phyloP scores from a whole-genome alignment of 2,797 vertebrate species.

The Oreochromis grahami region DNA sequence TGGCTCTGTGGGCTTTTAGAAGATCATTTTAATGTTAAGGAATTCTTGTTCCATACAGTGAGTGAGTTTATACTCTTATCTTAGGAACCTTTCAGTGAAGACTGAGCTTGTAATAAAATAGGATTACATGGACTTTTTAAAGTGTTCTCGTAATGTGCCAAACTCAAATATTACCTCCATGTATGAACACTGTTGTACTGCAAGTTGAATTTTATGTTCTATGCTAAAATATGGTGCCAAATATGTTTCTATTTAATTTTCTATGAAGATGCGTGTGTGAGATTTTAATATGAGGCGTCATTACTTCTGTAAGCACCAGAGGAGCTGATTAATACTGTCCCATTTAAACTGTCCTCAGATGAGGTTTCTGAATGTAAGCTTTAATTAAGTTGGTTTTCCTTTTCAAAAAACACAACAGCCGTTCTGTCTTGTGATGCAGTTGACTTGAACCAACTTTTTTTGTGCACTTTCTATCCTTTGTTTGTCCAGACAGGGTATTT shows the following conservation, averaged over 20 bases:
- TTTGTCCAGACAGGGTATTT: slow-evolving; percentile 70
- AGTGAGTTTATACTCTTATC: slow-evolving; percentile 23
- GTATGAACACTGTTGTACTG: slow-evolving; percentile 46
- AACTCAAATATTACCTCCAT: slow-evolving; percentile 67
- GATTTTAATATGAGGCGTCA: slow-evolving; percentile 34
- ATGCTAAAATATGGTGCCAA: slow-evolving; percentile 72
- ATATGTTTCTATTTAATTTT: slow-evolving; percentile 53
- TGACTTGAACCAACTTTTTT: slow-evolving; percentile 49
- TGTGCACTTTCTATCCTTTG: slow-evolving; percentile 64
- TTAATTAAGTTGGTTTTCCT: slow-evolving; percentile 20
- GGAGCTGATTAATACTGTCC: slow-evolving; percentile 8
- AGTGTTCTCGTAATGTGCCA: slow-evolving; percentile 64
- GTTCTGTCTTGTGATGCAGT: slow-evolving; percentile 54
- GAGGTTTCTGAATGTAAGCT: slow-evolving; percentile 67
- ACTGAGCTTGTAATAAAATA: slow-evolving; percentile 32
- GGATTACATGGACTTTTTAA: slow-evolving; percentile 42
- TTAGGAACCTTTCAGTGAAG: slow-evolving; percentile 10
- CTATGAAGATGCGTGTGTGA: background rate
- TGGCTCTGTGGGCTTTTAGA: background rate
- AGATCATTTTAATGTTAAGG: slow-evolving; percentile 15
- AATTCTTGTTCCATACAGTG: background rate
- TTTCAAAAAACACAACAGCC: slow-evolving; percentile 10
- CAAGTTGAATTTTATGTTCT: slow-evolving; percentile 62
- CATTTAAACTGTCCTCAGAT: slow-evolving; percentile 24
- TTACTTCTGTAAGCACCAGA: slow-evolving; percentile 11